phyloP scores from a whole-genome alignment of 2,797 vertebrate species.

The Acropternis orthonyx region DNA sequence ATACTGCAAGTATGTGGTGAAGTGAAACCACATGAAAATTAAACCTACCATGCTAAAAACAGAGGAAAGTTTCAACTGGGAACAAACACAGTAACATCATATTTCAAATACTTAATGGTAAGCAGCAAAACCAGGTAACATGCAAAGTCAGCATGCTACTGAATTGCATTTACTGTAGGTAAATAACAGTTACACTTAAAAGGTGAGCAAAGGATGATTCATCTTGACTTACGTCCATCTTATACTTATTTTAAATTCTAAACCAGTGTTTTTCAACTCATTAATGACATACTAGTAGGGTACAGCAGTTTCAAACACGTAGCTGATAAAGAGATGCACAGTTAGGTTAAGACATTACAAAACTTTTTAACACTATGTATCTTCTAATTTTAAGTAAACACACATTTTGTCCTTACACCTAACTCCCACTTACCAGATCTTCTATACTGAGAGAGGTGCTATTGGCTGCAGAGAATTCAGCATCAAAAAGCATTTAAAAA shows the following conservation, averaged over 20 bases:
- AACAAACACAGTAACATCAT: not conserved
- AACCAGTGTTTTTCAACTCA: conserved; percentile 8
- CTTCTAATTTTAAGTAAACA: conserved; percentile 69
- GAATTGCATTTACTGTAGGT: not conserved
- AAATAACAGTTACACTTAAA: conserved; percentile 34
- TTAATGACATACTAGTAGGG: conserved; percentile 19
- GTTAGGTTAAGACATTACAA: conserved; percentile 40
- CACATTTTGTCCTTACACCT: conserved; percentile 63
- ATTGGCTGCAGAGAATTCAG: conserved; percentile 6
- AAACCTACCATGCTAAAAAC: not conserved
- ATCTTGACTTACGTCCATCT: conserved; percentile 35
- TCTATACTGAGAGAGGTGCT: conserved; percentile 39
- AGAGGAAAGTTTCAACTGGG: not conserved
- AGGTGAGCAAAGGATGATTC: conserved; percentile 46
- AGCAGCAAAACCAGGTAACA: not conserved
- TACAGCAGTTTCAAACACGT: conserved; percentile 22
- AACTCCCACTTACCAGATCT: conserved; percentile 70
- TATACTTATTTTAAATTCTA: conserved; percentile 42
- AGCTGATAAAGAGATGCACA: conserved; percentile 30
- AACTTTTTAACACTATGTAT: conserved; percentile 46
- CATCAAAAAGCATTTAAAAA: not conserved
- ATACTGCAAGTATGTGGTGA: not conserved
- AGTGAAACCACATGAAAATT: conserved; percentile 5
- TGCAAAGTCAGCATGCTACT: not conserved
- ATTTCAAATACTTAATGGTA: conserved; percentile 5